These are phyloP conservation scores for Tyto alba DNA, from an alignment of 2,113 vertebrate species.

Conservation along the genomic window DNA sequence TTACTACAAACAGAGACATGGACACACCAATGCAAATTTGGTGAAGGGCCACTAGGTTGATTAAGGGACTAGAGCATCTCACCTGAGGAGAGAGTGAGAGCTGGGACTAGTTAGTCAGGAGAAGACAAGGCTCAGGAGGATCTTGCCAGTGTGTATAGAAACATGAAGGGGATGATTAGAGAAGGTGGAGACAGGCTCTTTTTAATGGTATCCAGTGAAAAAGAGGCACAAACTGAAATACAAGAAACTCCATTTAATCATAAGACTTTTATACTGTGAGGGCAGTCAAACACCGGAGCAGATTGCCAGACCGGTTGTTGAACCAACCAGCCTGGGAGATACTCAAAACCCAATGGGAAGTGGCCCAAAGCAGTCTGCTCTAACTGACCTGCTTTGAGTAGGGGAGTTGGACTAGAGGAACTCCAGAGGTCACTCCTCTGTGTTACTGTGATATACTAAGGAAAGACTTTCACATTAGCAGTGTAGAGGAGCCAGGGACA, in stretches of 20 bases:
- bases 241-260: background rate
- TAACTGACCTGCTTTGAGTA: background rate
- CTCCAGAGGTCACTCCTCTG: background rate
- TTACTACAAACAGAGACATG: background rate
- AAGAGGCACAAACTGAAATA: background rate
- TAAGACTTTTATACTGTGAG: background rate
- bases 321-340: background rate
- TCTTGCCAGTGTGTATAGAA: background rate
- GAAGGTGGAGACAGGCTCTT: background rate
- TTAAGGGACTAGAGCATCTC: background rate
- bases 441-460: background rate
- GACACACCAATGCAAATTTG: accelerated
- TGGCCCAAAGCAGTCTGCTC: background rate
- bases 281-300: background rate
- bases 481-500: background rate
- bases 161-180: background rate
- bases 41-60: background rate
- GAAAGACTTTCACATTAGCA: background rate
- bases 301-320: background rate
- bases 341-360: background rate
- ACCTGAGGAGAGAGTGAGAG: background rate
- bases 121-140: background rate
- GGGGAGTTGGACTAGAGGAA: background rate
- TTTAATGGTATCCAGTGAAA: background rate
- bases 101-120: background rate